Evolutionary conservation across 2,797 vertebrate species (phyloP).

Genomic region (Paedocypris micromegethes): DNA sequence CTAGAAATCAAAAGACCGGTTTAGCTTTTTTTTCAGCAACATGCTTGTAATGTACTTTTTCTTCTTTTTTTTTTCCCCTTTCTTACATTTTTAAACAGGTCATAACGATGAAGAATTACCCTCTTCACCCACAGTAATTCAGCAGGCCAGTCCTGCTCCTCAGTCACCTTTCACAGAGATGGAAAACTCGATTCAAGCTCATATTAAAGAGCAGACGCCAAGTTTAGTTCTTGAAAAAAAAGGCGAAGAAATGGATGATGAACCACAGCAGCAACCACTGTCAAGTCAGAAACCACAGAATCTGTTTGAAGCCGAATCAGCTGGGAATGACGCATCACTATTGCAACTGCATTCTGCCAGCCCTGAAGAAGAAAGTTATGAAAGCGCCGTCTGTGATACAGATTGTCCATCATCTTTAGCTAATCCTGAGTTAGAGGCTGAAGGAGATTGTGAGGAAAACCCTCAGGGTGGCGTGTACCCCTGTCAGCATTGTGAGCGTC

Average conservation of each 20-base stretch:
- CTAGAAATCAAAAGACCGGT: too few relatives aligned
- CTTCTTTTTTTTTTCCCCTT: background rate
- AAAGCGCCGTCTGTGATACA: conserved; percentile 47
- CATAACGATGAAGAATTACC: conserved; percentile 75
- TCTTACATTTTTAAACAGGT: conserved; percentile 60
- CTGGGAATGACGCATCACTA: conserved; percentile 67
- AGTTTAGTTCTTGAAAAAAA: conserved; percentile 59
- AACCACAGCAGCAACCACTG: conserved; percentile 55
- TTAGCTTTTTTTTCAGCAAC: background rate
- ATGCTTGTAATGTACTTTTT: background rate
- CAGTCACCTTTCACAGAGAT: conserved; percentile 59
- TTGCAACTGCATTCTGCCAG: conserved; percentile 40
- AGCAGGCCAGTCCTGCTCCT: conserved; percentile 65
- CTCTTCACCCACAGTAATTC: conserved; percentile 58
- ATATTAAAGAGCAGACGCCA: conserved; percentile 46
- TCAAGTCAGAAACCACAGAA: conserved; percentile 45
- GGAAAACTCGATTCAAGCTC: conserved; percentile 47
- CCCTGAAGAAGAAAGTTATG: conserved; percentile 52
- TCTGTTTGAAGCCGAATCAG: conserved; percentile 45
- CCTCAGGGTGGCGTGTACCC: conserved; percentile 73
- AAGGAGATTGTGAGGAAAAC: conserved; percentile 71
- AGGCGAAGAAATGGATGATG: conserved; percentile 54
- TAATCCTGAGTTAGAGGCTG: conserved; percentile 56
- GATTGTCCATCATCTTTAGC: conserved; percentile 48
- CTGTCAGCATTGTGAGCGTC: conserved; percentile 90